Base-by-base conservation (phyloP, 1,140 invertebrate species). In the Psix sp. region DNA sequence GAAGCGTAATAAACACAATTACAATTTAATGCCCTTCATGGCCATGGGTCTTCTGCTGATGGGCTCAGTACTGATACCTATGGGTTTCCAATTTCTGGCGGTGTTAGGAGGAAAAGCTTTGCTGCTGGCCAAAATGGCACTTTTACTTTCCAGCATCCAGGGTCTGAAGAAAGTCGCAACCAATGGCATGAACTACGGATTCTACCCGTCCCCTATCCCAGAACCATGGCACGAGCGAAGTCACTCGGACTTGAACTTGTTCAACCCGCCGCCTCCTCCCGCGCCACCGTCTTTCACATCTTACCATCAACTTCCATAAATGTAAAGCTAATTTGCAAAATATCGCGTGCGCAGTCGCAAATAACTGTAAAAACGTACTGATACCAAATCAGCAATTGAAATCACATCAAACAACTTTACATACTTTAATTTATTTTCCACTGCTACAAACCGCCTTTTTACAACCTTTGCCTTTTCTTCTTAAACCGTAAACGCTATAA, bases 61-160 rank as follows among this genome's bases (percentile, higher is more conserved):
- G 77, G 91, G 91, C 0, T 90, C 92, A 72, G 90, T 94, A 0
- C 77, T 93, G 0, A 87, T 93, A 6, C 92, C 93, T 0, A 91
- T 94, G 90, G 92, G 92, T 20, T 94, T 94, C 60, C 92, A 94
- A 76, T 93, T 93, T 77, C 84, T 94, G 0, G 92, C 93, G 0
- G 91, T 94, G 0, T 84, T 94, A 0, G 93, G 92, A 7, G 93
- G 93, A 16, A 94, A 94, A 84, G 92, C 93, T 0, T 76, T 94
- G 0, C 75, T 94, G 0, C 79, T 94, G 31, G 92, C 93, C 0
- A 94, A 94, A 84, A 90, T 94, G 89, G 93, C 93, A 0, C 80
- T 94, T 1, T 89, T 94, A n/a, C 78, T 94, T 0, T 91, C 92
- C 6, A 92, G 92, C 0, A 93, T 94, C 56, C 92, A 93, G 77